Base-by-base conservation (phyloP, 2,797 vertebrate species). In the Phrynocephalus guinanensis region DNA sequence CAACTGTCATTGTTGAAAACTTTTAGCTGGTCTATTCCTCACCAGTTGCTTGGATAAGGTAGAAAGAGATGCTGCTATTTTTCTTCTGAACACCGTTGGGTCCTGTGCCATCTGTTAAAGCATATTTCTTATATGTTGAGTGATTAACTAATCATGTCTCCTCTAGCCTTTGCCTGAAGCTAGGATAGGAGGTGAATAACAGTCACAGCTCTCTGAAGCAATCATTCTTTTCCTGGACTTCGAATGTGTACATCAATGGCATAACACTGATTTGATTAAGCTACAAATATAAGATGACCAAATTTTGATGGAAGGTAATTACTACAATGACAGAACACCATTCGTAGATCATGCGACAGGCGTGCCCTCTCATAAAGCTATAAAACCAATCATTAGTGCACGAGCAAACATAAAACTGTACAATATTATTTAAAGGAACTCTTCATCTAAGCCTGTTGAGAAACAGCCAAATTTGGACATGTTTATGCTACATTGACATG, bases 241-340 rank as follows among this genome's bases (percentile, higher is more conserved):
- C n/a, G 0, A 28, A 75, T 60, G 79, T 91, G 86, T 73, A 48
- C 84, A 48, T 89, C 83, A 90, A 89, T 79, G 30, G 84, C 63
- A 84, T 30, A 93, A 68, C 7, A 88, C 22, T 16, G 0, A 82
- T 86, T 83, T 88, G 24, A 93, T 84, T 78, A 84, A 90, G 4
- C 3, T 50, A 6, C 52, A 92, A 87, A 91, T 84, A 92, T 71
- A 77, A 82, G 85, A 38, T 48, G 68, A 82, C 4, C 24, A 52
- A 77, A 89, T 93, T 52, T 82, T 91, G 78, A 92, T 83, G 81
- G 78, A 86, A 90, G 50, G 89, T 92, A 93, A 92, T 90, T 92
- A 79, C 90, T 92, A 86, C 20, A 92, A 90, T 63, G 10, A 0
- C 33, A 52, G 0, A 87, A 92, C 86, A 28, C 24, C 3, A 92